Percentiles rank a stretch among this genome's conserved stretches.
Conservation (phyloP, 2,797 vertebrate species). For the Chelmon rostratus region DNA sequence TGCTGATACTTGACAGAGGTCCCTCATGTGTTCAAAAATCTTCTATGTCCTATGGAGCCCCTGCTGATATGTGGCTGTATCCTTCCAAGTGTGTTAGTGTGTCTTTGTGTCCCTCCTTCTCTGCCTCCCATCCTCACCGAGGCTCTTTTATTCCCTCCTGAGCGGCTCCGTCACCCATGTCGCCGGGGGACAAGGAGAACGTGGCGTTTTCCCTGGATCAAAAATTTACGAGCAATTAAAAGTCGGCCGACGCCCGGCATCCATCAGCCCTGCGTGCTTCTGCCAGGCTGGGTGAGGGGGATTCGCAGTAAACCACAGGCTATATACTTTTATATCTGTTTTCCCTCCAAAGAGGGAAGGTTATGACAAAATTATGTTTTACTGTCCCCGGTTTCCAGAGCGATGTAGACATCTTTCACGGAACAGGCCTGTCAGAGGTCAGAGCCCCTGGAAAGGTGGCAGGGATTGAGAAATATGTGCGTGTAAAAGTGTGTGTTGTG, state of each 20-base stretch:
- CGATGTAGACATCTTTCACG: slow-evolving; percentile 84
- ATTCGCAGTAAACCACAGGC: slow-evolving; percentile 94
- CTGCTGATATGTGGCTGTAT: slow-evolving; percentile 32
- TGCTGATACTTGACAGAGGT: slow-evolving; percentile 11
- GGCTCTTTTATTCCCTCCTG: slow-evolving; percentile 76
- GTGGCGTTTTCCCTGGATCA: slow-evolving; percentile 86
- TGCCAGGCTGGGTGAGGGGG: slow-evolving; percentile 92
- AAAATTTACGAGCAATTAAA: slow-evolving; percentile 99
- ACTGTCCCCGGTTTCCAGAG: slow-evolving; percentile 87
- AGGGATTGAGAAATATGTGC: slow-evolving; percentile 49
- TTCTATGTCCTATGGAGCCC: slow-evolving; percentile 6
- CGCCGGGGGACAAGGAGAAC: slow-evolving; percentile 82
- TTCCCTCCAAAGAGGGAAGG: slow-evolving; percentile 96
- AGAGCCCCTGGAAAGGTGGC: slow-evolving; percentile 79
- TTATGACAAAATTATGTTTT: slow-evolving; percentile 96
- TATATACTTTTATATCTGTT: slow-evolving; percentile 99
- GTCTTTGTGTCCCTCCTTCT: slow-evolving; percentile 39
- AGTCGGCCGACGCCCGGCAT: slow-evolving; percentile 92
- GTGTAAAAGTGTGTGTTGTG: slow-evolving; percentile 48
- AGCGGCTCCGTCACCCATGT: slow-evolving; percentile 81
- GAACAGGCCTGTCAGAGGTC: slow-evolving; percentile 81
- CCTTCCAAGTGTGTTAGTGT: slow-evolving; percentile 41
- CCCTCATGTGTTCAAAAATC: not conserved
- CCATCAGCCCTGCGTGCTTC: slow-evolving; percentile 92
- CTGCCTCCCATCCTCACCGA: slow-evolving; percentile 40